Percentiles rank a stretch among this genome's conserved stretches.
These are phyloP conservation scores for Sardina pilchardus DNA, from an alignment of 2,113 vertebrate genomes.

Conservation along the genomic window DNA sequence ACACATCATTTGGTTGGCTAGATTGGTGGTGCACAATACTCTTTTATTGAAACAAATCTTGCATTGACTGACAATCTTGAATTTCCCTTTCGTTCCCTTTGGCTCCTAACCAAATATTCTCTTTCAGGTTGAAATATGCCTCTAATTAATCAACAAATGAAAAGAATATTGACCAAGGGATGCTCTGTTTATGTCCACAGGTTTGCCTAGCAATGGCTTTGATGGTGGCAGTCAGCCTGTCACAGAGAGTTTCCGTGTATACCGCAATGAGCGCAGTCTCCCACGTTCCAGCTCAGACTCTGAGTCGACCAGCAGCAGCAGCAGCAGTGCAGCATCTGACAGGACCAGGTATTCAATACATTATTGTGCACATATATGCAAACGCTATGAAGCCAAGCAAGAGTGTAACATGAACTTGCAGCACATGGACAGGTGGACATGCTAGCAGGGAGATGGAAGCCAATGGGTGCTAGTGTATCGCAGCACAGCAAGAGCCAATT, in stretches of 20 bases:
- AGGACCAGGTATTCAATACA: constrained; percentile 84
- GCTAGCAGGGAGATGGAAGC: no score
- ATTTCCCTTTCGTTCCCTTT: no score
- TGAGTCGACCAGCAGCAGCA: constrained; percentile 95
- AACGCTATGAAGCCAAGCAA: neutral
- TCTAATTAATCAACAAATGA: neutral
- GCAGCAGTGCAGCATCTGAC: constrained; percentile 96
- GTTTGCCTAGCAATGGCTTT: constrained; percentile 92
- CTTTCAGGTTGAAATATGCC: neutral
- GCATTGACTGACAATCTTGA: no score
- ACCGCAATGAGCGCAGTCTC: constrained; percentile 91
- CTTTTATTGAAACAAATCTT: no score
- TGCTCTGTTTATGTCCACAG: constrained; percentile 56
- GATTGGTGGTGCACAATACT: no score
- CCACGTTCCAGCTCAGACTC: constrained; percentile 97
- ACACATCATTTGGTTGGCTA: no score
- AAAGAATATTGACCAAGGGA: neutral
- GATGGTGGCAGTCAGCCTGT: constrained; percentile 89
- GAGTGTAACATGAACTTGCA: no score
- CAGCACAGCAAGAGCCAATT: no score
- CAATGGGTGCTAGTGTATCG: no score
- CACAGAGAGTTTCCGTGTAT: constrained; percentile 96
- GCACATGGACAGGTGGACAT: no score
- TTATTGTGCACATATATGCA: neutral
- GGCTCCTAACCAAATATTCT: no score